Evolutionary conservation across 1,140 invertebrate species (phyloP), one percentile per base, ranked within the genome.

Genomic region (Ridgeia piscesae): DNA sequence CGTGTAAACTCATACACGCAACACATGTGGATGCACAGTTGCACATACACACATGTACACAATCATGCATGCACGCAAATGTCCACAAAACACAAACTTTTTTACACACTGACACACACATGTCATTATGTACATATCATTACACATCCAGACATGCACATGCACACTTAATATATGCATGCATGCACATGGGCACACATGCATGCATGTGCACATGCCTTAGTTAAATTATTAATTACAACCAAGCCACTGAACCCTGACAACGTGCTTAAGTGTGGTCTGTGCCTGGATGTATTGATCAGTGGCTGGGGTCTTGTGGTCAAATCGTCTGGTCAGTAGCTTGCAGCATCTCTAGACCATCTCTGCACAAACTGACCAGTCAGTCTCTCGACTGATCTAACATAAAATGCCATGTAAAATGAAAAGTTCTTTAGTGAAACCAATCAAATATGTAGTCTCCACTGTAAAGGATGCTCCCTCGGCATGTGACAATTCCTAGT

Each of bases 151-250:
- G 58, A 2, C 58, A 77, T 77, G 58, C 58, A 77, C 58, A 6
- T 9, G 58, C 27, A 21, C 4, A 77, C 58, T 77, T 77, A 8
- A 90, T 33, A 89, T 11, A 21, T 35, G 35, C 89, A 90, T 35
- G 35, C n/a, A 90, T 8, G 35, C 89, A 90, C 89, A 90, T 4
- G 33, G 31, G 6, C 89, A 90, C 89, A 33, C 89, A 90, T 35
- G 35, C 35, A 35, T 90, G 89, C 89, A 90, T 90, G 89, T 35
- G 17, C 35, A 35, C 89, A 34, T 89, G 34, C 88, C n/a, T 89
- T 34, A 90, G 89, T 90, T 90, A 4, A 77, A 77, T 77, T 77
- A 77, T 77, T 77, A 77, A 77, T 21, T 77, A 21, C 27, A 31
- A 17, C 58, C 4, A 21, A 77, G 58, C 58, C 27, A 77, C 2